These are phyloP conservation scores for Peromyscus attwateri DNA, from an alignment of 2,797 vertebrate species.

Conservation along the genomic window DNA sequence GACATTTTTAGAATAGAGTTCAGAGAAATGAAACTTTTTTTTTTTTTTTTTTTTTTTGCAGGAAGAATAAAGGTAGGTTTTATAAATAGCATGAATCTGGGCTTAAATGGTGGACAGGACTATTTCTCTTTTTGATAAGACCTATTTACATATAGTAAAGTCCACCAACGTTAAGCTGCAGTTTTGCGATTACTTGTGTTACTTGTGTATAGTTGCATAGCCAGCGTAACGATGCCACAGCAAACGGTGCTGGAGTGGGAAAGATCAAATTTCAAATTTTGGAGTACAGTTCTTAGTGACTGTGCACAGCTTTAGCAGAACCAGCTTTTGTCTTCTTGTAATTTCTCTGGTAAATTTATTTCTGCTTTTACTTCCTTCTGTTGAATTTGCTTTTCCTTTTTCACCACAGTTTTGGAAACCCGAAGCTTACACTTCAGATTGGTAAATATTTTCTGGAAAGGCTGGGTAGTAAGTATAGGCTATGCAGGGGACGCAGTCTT, in stretches of 20 bases:
- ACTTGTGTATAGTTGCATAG: neutral
- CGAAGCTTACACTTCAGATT: neutral
- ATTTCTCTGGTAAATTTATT: neutral
- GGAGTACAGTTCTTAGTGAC: neutral
- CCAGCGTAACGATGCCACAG: neutral
- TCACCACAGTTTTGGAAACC: neutral
- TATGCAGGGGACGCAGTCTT: neutral
- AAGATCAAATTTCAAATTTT: neutral
- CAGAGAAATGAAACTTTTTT: constrained; percentile 17
- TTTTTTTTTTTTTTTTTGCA: neutral
- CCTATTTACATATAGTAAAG: constrained; percentile 17
- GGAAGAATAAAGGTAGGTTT: constrained; percentile 32
- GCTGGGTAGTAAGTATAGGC: neutral
- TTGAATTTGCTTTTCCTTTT: constrained; percentile 1
- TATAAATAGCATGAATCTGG: neutral
- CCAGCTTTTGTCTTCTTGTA: neutral
- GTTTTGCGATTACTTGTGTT: neutral
- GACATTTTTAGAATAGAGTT: constrained; percentile 45
- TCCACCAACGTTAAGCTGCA: neutral
- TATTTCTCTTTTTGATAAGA: neutral
- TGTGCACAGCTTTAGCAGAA: neutral
- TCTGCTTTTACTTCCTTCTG: neutral
- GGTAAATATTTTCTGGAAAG: neutral
- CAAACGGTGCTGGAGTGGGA: neutral
- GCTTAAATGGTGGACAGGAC: neutral